Percentiles rank a stretch among this genome's conserved stretches.
Conservation (phyloP, 2,888 invertebrate species). For the Phyllotreta striolata region DNA sequence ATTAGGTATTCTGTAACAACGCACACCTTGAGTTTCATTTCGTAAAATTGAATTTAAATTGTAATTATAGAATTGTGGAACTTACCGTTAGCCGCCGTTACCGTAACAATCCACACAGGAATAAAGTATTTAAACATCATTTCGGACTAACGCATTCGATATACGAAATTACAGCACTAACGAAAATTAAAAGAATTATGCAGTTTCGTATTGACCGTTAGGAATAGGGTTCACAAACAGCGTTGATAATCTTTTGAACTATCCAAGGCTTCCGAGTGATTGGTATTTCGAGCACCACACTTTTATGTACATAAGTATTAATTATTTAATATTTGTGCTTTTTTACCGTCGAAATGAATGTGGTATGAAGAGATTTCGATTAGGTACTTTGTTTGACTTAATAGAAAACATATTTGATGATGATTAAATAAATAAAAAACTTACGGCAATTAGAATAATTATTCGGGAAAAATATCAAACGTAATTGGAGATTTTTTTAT, state of each 20-base stretch:
- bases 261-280: too few relatives aligned
- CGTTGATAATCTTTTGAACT: slow-evolving; percentile 9
- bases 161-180: not conserved
- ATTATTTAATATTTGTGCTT: too few relatives aligned
- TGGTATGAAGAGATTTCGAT: too few relatives aligned
- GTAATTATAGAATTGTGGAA: not conserved
- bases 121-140: not conserved
- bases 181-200: not conserved
- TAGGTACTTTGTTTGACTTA: too few relatives aligned
- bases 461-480: too few relatives aligned
- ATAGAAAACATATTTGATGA: not conserved
- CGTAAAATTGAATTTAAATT: not conserved
- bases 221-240: not conserved
- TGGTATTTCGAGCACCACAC: too few relatives aligned
- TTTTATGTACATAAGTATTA: too few relatives aligned
- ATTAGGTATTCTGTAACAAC: slow-evolving; percentile 43
- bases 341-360: too few relatives aligned
- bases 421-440: not conserved
- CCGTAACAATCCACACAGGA: not conserved
- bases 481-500: too few relatives aligned
- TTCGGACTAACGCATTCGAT: not conserved
- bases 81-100: slow-evolving; percentile 4
- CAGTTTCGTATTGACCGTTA: too few relatives aligned
- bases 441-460: not conserved
- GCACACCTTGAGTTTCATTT: too few relatives aligned